Evolutionary conservation across 1,140 invertebrate genomes (phyloP), one percentile per base, ranked within the genome.

Genomic region (Habropoda laboriosa): DNA sequence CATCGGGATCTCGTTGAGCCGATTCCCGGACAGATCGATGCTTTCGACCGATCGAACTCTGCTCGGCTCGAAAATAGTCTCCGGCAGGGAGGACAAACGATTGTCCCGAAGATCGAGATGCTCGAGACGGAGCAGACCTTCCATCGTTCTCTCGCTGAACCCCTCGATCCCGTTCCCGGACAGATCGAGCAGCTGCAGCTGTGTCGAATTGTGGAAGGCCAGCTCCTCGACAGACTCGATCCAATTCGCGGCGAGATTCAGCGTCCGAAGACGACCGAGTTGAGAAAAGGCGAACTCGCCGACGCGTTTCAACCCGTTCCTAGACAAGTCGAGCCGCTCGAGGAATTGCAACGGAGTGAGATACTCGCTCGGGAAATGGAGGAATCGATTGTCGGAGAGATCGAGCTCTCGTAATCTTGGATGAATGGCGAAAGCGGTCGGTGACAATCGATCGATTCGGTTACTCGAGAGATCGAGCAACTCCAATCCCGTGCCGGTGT

Each of bases 121-220:
- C 87, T 97, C 95, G 67, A 98, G 88, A 49, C 97, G 93, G 42
- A 96, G 94, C 30, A 98, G 88, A 32, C 97, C 97, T 90, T 97
- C 96, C 92, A 98, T 97, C 3, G 96, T 95, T 83, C 97, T 94
- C 70, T 97, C 96, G 3, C 95, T 96, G 10, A 98, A 90, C 38
- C 95, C 93, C 84, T 97, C 96, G 21, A 98, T 92, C 73, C 94
- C 94, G 90, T 98, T 98, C 35, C 91, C 82, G 1, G 96, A 95
- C 51, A 98, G 92, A 91, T 98, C 96, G 38, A 98, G 88, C 18
- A 95, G 88, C 89, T 98, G 97, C 4, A 86, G 93, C 92, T 98
- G 97, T 0, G 97, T 96, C 0, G 97, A 98, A 89, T 98, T 98
- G 83, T 97, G 96, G 90, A 98, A 98, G 0, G 97, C 96, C 92